Base-by-base conservation (phyloP, 2,888 invertebrate genomes). In the Himalopsyche tibetana region DNA sequence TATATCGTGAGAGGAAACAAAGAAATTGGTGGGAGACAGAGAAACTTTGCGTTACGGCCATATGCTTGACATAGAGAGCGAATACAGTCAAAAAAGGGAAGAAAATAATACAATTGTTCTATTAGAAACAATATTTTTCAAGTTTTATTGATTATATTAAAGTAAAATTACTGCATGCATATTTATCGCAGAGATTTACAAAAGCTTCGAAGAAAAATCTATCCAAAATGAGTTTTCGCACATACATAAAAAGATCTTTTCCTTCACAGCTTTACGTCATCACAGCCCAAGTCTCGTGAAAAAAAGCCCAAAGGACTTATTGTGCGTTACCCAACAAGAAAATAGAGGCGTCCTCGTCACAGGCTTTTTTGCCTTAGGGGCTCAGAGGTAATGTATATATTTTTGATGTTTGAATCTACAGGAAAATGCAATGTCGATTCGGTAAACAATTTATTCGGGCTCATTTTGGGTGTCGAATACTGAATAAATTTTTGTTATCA, bases 201-300 rank as follows among this genome's bases (percentile, higher is more conserved):
- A 51, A 51, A 51, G 51, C 51, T 51, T 15, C 4, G 5, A 74
- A 74, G 36, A 36, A 36, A 38, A 38, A 6, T 36, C 74, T 36
- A 74, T 36, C 36, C 15, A 15, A 36, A 74, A 74, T 74, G 74
- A 74, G 36, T 74, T 74, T 74, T 74, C 74, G 38, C 28, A 38
- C 36, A 74, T 36, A 15, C 15, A 38, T 15, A 12, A 28, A 74
- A 74, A 36, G 15, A 74, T n/a, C 19, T 11, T 69, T 36, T 69
- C 69, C 69, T 19, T 19, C 28, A 28, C 28, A 28, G 28, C 28
- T 28, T 0, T 8, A 28, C 69, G 69, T 69, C 69, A 69, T 28
- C 36, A 28, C 36, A 12, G 36, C 74, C 3, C 38, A 38, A 28
- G 1, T 5, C 15, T 36, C 11, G 36, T 12, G 15, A 9, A 12